Conservation (phyloP, 2,113 vertebrate species). For the Oriolus oriolus region DNA sequence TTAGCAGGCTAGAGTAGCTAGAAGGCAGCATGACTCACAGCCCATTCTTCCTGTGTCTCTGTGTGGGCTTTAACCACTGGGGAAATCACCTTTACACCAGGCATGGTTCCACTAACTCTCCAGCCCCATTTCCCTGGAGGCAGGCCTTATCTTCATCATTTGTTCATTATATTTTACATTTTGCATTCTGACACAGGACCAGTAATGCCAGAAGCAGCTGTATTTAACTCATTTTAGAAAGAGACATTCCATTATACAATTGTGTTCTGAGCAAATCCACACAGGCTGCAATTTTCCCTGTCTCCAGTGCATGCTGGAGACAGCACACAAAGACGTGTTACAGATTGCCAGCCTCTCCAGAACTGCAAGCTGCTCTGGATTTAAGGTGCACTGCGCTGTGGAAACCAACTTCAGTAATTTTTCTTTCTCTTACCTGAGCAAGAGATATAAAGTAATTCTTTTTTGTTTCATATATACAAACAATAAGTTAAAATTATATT, state of each 20-base stretch:
- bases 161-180: not conserved
- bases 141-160: not conserved
- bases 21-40: not conserved
- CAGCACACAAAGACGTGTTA: not conserved
- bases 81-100: not conserved
- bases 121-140: not conserved
- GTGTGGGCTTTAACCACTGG: not conserved
- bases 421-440: not conserved
- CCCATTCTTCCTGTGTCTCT: not conserved
- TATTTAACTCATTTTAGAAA: not conserved
- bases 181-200: not conserved
- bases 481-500: not conserved
- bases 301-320: not conserved
- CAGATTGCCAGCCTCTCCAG: not conserved
- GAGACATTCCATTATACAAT: not conserved
- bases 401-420: not conserved
- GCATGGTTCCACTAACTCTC: not conserved
- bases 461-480: not conserved
- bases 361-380: not conserved
- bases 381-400: not conserved
- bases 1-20: not conserved
- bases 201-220: not conserved
- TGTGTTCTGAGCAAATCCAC: not conserved
- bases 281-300: not conserved
- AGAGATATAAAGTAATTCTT: not conserved